Conservation (phyloP, 2,113 vertebrate species). For the Labeo catla region DNA sequence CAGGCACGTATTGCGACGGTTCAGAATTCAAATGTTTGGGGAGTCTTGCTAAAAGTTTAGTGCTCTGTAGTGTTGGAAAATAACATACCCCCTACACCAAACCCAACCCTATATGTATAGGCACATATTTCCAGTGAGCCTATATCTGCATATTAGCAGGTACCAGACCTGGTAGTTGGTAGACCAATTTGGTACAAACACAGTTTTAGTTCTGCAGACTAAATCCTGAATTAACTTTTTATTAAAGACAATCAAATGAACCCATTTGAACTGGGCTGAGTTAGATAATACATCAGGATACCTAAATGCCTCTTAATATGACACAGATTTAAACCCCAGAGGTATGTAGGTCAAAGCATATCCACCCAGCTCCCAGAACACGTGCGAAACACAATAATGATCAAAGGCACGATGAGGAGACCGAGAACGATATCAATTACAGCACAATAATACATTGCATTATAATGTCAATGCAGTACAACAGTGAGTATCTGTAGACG, state of each 20-base stretch:
- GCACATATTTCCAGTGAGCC: too few species aligned
- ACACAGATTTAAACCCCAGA: not conserved
- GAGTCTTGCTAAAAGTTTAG: too few species aligned
- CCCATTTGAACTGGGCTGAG: not conserved
- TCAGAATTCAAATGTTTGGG: too few species aligned
- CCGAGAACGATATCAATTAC: slow-evolving; percentile 4
- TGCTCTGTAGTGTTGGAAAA: too few species aligned
- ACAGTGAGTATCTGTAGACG: not conserved
- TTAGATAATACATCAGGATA: not conserved
- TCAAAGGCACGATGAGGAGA: not conserved
- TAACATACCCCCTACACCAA: too few species aligned
- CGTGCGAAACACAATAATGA: not conserved
- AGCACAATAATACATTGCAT: not conserved
- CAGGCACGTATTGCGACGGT: too few species aligned
- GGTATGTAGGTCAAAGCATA: not conserved
- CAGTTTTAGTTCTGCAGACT: not conserved
- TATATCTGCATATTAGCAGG: too few species aligned
- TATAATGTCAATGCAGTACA: not conserved
- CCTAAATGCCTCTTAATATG: not conserved
- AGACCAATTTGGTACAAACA: too few species aligned
- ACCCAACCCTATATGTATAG: too few species aligned
- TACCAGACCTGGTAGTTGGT: too few species aligned
- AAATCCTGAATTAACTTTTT: not conserved
- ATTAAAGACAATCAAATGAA: not conserved
- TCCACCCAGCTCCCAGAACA: not conserved